phyloP scores from a whole-genome alignment of 2,113 vertebrate species.

The Spermophilus dauricus region DNA sequence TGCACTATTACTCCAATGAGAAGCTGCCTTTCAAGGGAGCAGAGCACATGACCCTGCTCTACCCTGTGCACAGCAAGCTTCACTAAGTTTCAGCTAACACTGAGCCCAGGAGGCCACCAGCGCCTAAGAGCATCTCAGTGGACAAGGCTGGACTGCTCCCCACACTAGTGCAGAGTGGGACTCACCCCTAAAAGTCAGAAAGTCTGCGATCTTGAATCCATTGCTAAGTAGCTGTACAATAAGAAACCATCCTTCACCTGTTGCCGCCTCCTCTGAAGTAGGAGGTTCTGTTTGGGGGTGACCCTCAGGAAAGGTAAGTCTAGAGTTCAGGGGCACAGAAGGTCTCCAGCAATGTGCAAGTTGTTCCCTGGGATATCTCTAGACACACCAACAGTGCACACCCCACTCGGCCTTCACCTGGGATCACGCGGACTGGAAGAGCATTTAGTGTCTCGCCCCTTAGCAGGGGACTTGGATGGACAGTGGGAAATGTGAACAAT shows the following conservation, averaged over 20 bases:
- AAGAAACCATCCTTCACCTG: background rate
- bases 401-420: background rate
- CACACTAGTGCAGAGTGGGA: background rate
- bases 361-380: background rate
- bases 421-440: background rate
- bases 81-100: slow-evolving; percentile 62
- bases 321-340: background rate
- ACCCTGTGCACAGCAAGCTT: slow-evolving; percentile 90
- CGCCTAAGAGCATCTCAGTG: background rate
- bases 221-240: background rate
- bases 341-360: background rate
- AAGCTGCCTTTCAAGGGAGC: slow-evolving; percentile 97
- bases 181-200: background rate
- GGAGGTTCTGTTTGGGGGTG: background rate
- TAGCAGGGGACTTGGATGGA: background rate
- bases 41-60: slow-evolving; percentile 96
- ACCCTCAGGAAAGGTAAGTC: slow-evolving; percentile 4
- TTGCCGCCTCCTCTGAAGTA: background rate
- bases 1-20: slow-evolving; percentile 94
- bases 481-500: background rate
- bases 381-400: background rate
- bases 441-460: rapidly evolving
- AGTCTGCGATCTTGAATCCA: background rate
- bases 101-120: background rate
- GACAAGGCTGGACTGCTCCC: background rate